Percentiles rank a stretch among this genome's conserved stretches.
Evolutionary conservation across 2,113 vertebrate genomes (phyloP).

Genomic region (Antechinus flavipes): DNA sequence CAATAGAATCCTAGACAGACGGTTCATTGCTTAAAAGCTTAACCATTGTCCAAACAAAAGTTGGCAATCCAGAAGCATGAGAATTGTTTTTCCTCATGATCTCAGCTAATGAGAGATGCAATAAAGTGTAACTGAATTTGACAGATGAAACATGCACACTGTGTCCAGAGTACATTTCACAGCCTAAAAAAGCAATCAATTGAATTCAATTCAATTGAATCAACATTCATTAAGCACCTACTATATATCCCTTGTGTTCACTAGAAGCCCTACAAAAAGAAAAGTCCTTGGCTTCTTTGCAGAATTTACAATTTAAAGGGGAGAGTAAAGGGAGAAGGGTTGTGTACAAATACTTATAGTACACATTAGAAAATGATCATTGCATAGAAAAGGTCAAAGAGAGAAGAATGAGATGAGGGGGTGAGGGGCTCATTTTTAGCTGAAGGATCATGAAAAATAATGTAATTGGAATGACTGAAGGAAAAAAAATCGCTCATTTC

Average conservation of each 20-base stretch:
- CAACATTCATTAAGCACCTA: not conserved
- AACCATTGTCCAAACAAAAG: slow-evolving; percentile 67
- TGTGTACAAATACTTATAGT: not conserved
- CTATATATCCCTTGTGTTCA: not conserved
- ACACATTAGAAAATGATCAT: not conserved
- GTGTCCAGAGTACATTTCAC: slow-evolving; percentile 60
- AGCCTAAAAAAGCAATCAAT: slow-evolving; percentile 66
- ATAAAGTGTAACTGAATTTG: slow-evolving; percentile 75
- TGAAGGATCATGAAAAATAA: not conserved
- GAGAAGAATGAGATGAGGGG: not conserved
- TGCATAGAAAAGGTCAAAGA: not conserved
- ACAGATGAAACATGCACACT: slow-evolving; percentile 75
- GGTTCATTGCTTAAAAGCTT: slow-evolving; percentile 25
- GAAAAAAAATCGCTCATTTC: not conserved
- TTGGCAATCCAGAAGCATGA: slow-evolving; percentile 75
- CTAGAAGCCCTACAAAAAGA: not conserved
- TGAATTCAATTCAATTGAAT: not conserved
- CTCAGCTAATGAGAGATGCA: slow-evolving; percentile 70
- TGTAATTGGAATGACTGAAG: not conserved
- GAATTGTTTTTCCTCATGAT: slow-evolving; percentile 77
- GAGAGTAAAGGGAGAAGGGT: not conserved
- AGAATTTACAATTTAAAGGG: not conserved
- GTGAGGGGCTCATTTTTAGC: too few relatives aligned
- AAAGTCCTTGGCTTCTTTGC: not conserved
- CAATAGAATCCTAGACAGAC: not conserved